Percentiles rank a stretch among this genome's conserved stretches.
phyloP scores from a whole-genome alignment of 2,113 vertebrate species.

The Micromys minutus region DNA sequence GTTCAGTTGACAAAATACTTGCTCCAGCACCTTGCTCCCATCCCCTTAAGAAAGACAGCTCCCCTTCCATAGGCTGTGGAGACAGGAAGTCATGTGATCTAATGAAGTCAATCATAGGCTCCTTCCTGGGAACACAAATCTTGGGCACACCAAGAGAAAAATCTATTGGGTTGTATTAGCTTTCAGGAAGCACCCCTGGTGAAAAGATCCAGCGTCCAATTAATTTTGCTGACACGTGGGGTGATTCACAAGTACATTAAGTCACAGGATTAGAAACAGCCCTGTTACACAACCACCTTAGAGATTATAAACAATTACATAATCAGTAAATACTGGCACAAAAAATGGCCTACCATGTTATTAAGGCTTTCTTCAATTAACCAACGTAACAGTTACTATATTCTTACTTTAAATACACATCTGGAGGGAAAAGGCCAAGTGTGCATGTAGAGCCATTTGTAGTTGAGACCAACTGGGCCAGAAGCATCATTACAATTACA shows the following conservation, averaged over 20 bases:
- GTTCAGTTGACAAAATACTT: not conserved
- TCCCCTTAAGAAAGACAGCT: not conserved
- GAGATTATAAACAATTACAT: slow-evolving; percentile 57
- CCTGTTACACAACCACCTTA: slow-evolving; percentile 54
- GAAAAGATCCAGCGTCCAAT: slow-evolving; percentile 4
- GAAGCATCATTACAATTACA: not conserved
- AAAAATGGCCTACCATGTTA: not conserved
- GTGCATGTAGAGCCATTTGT: not conserved
- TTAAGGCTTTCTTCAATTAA: not conserved
- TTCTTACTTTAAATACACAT: not conserved
- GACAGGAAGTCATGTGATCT: not conserved
- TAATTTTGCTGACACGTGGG: slow-evolving; percentile 29
- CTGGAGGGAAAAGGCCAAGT: not conserved
- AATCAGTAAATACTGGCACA: not conserved
- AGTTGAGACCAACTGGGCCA: not conserved
- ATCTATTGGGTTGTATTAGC: slow-evolving; percentile 21
- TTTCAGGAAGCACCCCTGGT: slow-evolving; percentile 40
- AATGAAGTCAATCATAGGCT: not conserved
- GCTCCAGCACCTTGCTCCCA: fast-evolving
- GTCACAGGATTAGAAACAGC: slow-evolving; percentile 10
- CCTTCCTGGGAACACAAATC: not conserved
- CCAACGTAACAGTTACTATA: not conserved
- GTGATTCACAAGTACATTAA: slow-evolving; percentile 32
- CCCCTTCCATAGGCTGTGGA: too few relatives aligned
- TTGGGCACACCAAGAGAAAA: not conserved